phyloP scores from a whole-genome alignment of 2,888 invertebrate species.

The Scaptomyza parva region DNA sequence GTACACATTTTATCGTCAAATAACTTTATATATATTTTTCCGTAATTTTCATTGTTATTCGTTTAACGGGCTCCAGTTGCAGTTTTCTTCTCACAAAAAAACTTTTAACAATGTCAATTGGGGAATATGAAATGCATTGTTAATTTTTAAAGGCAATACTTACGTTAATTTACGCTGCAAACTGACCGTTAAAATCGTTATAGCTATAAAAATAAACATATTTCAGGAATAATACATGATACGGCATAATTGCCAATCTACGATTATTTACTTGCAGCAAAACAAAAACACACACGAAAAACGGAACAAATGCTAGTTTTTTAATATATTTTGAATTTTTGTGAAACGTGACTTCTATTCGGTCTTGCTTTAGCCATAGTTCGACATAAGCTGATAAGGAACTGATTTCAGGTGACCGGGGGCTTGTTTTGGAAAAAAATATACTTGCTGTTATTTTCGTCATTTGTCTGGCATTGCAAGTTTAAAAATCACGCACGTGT shows the following conservation, averaged over 20 bases:
- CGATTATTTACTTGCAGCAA: neutral
- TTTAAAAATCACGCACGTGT: constrained; percentile 19
- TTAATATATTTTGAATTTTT: neutral
- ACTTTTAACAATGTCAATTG: neutral
- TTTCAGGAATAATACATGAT: neutral
- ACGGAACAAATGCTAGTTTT: constrained; percentile 6
- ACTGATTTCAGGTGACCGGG: neutral
- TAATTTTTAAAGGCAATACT: neutral
- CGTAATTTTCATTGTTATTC: neutral
- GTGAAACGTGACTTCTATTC: neutral
- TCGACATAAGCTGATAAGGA: constrained; percentile 40
- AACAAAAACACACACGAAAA: neutral
- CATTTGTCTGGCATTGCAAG: constrained; percentile 14
- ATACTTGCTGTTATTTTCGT: constrained; percentile 7
- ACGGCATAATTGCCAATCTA: no score
- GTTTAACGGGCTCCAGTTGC: neutral
- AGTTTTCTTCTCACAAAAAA: neutral
- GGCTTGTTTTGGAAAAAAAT: constrained; percentile 38
- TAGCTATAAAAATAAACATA: neutral
- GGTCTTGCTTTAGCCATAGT: neutral
- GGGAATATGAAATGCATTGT: neutral
- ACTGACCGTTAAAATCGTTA: neutral
- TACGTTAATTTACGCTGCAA: neutral
- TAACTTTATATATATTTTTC: no score
- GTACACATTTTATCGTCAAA: no score